Percentiles rank a stretch among this genome's conserved stretches.
Conservation (phyloP, 2,888 invertebrate genomes). For the Formica aserva region DNA sequence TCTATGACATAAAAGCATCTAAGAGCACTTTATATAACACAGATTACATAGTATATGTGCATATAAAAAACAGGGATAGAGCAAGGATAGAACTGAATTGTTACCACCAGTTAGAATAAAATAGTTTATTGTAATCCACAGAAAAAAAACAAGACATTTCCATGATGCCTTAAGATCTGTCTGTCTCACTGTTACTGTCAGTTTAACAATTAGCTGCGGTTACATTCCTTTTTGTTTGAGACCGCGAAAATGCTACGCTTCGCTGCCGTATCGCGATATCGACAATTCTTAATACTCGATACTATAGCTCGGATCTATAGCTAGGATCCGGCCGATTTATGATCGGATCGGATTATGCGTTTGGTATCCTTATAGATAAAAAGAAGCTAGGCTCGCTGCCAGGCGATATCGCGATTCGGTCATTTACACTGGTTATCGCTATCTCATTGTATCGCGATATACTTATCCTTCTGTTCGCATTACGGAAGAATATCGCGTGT, state of each 20-base stretch:
- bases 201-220: constrained; percentile 82
- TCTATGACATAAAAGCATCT: background rate
- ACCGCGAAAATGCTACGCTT: constrained; percentile 70
- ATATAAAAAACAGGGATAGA: background rate
- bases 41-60: background rate
- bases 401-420: constrained; percentile 36
- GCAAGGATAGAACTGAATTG: constrained; percentile 3
- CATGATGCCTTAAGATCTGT: constrained; percentile 81
- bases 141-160: constrained; percentile 84
- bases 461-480: constrained; percentile 1
- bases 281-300: constrained; percentile 36
- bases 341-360: constrained; percentile 46
- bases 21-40: background rate
- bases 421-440: constrained; percentile 12
- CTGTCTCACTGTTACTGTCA: constrained; percentile 82
- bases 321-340: constrained; percentile 6
- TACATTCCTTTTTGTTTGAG: constrained; percentile 75
- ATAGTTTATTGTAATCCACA: constrained; percentile 86
- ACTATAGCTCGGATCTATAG: background rate
- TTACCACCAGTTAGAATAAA: constrained; percentile 81
- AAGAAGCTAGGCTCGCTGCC: constrained; percentile 17
- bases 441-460: constrained; percentile 22
- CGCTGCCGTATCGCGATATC: constrained; percentile 34
- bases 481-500: constrained; percentile 45
- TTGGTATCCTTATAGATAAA: constrained; percentile 21